Conservation (phyloP, 2,888 invertebrate species). For the Eremobia ochroleuca region DNA sequence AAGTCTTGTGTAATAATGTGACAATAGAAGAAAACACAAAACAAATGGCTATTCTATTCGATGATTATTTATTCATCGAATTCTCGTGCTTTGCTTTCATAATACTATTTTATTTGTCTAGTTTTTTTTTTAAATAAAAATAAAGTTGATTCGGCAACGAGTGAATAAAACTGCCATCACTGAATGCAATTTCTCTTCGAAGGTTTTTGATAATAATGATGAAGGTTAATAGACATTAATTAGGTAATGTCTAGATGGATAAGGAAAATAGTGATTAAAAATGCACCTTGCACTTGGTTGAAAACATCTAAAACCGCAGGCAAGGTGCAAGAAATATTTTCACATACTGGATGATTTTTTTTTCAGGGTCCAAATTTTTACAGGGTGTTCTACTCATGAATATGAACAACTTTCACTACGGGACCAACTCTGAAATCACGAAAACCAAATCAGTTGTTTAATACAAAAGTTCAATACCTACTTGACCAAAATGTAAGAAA, state of each 20-base stretch:
- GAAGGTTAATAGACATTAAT: background rate
- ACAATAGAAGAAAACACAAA: constrained; percentile 49
- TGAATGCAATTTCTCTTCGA: constrained; percentile 15
- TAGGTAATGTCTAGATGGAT: background rate
- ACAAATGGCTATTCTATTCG: constrained; percentile 36
- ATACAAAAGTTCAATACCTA: too few relatives aligned
- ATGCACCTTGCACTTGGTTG: constrained; percentile 8
- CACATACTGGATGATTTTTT: too few relatives aligned
- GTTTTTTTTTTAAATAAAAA: background rate
- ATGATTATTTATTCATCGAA: constrained; percentile 17
- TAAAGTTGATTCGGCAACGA: background rate
- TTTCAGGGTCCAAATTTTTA: too few relatives aligned
- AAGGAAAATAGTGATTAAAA: constrained; percentile 23
- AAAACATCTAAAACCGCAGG: background rate
- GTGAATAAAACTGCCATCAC: constrained; percentile 1
- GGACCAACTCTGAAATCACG: too few relatives aligned
- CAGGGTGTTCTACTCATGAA: too few relatives aligned
- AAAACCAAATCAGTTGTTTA: too few relatives aligned
- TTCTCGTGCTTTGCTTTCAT: constrained; percentile 53
- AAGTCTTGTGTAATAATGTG: constrained; percentile 22
- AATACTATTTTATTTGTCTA: constrained; percentile 3
- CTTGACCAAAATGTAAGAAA: too few relatives aligned
- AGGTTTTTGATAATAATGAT: constrained; percentile 5
- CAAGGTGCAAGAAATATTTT: background rate
- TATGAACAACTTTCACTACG: too few relatives aligned